A percentile compares a stretch with the other conserved stretches of the same genome.
phyloP scores from a whole-genome alignment of 1,140 invertebrate genomes.

The Amyelois transitella region DNA sequence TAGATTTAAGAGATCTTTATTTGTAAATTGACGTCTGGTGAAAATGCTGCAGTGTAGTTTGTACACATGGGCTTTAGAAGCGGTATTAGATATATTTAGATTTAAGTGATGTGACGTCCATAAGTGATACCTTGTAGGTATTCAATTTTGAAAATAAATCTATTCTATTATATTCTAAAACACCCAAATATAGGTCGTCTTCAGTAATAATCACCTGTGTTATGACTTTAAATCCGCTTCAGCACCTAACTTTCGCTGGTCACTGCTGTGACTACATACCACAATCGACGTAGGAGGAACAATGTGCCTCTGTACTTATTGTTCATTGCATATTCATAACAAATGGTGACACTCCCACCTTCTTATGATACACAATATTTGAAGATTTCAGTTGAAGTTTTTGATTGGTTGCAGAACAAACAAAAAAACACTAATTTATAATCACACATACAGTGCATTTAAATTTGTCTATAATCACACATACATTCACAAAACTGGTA shows the following conservation, averaged over 20 bases:
- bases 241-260: background rate
- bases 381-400: background rate
- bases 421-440: no score
- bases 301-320: slow-evolving; percentile 21
- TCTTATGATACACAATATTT: background rate
- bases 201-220: background rate
- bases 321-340: slow-evolving; percentile 37
- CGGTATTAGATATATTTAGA: no score
- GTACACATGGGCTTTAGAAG: no score
- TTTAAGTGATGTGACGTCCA: no score
- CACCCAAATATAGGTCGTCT: no score
- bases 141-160: no score
- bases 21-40: no score
- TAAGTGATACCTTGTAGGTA: no score
- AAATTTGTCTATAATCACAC: background rate
- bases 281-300: slow-evolving; percentile 26
- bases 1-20: no score
- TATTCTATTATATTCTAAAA: no score
- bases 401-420: background rate
- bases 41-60: no score
- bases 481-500: background rate
- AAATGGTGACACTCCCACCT: background rate
- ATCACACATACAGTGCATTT: background rate
- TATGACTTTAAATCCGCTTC: background rate
- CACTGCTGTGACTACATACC: slow-evolving; percentile 12